phyloP scores from a whole-genome alignment of 2,888 invertebrate genomes.

The Sycophila texana region DNA sequence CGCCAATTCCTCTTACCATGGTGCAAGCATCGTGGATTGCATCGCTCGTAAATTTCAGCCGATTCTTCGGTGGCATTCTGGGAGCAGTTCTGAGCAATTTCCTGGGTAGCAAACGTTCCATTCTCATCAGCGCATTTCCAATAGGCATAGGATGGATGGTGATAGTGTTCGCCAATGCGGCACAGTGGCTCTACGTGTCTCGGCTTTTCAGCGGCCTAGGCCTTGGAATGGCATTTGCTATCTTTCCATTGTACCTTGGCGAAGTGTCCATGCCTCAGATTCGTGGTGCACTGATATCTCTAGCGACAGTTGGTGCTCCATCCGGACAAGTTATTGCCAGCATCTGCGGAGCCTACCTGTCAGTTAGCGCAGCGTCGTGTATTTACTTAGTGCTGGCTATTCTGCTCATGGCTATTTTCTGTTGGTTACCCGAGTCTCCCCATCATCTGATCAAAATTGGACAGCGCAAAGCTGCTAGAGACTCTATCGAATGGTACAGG shows the following conservation, averaged over 20 bases:
- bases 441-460: constrained; percentile 58
- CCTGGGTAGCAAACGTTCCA: constrained; percentile 61
- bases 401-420: constrained; percentile 62
- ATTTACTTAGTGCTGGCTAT: constrained; percentile 63
- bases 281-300: constrained; percentile 66
- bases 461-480: constrained; percentile 27
- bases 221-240: constrained; percentile 64
- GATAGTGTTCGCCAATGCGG: constrained; percentile 59
- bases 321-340: constrained; percentile 66
- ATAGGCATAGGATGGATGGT: constrained; percentile 60
- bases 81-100: constrained; percentile 60
- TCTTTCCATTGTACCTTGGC: constrained; percentile 66
- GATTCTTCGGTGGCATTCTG: constrained; percentile 61
- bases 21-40: constrained; percentile 66
- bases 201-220: constrained; percentile 61
- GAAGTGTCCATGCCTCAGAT: constrained; percentile 67
- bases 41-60: constrained; percentile 62
- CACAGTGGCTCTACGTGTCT: constrained; percentile 61
- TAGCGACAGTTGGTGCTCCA: constrained; percentile 66
- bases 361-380: constrained; percentile 63
- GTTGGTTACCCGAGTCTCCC: constrained; percentile 68
- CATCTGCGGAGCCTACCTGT: constrained; percentile 63
- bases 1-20: constrained; percentile 58
- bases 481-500: constrained; percentile 51
- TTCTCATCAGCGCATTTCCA: constrained; percentile 60